phyloP scores from a whole-genome alignment of 2,888 invertebrate species.

The Pseudoips prasinana region DNA sequence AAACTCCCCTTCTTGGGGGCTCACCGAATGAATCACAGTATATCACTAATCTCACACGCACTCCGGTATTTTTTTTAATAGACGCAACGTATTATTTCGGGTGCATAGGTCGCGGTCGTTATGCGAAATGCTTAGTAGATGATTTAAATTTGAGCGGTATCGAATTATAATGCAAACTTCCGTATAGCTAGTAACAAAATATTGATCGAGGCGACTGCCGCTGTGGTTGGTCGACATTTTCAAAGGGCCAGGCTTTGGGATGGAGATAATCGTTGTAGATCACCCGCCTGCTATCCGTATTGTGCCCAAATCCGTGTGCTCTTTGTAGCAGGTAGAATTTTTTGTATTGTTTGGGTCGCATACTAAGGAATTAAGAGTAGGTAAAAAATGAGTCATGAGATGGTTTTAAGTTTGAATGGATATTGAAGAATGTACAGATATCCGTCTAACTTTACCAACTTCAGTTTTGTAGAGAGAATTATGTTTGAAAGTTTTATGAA shows the following conservation, averaged over 20 bases:
- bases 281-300: constrained; percentile 57
- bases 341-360: constrained; percentile 68
- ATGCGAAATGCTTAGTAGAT: constrained; percentile 24
- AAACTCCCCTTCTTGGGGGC: constrained; percentile 77
- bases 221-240: constrained; percentile 57
- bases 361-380: constrained; percentile 37
- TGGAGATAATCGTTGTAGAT: constrained; percentile 66
- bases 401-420: no score
- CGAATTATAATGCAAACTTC: constrained; percentile 61
- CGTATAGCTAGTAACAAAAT: constrained; percentile 64
- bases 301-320: constrained; percentile 59
- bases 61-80: constrained; percentile 48
- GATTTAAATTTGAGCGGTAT: constrained; percentile 64
- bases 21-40: constrained; percentile 77
- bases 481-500: no score
- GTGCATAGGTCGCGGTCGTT: constrained; percentile 26
- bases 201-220: constrained; percentile 70
- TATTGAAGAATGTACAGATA: background rate
- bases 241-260: constrained; percentile 48
- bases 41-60: constrained; percentile 57
- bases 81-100: constrained; percentile 37
- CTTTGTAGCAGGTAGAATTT: constrained; percentile 69
- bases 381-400: constrained; percentile 44
- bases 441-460: background rate
- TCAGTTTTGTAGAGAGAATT: background rate